Conservation (phyloP, 2,888 invertebrate species). For the Cerastis rubricosa region DNA sequence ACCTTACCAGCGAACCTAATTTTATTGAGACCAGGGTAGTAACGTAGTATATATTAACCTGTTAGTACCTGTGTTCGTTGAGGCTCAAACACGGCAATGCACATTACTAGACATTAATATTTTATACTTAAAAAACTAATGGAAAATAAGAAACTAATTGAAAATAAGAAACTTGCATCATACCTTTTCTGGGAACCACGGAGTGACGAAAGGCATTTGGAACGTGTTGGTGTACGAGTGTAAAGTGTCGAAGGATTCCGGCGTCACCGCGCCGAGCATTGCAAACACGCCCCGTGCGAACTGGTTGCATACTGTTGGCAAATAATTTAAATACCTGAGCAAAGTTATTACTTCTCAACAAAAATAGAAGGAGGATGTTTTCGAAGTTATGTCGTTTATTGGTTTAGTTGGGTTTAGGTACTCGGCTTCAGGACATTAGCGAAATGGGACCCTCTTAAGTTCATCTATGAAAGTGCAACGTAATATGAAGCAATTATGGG, state of each 20-base stretch:
- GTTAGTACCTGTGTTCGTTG: no score
- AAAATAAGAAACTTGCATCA: not conserved
- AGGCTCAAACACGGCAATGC: not conserved
- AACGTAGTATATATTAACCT: not conserved
- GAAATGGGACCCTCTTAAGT: not conserved
- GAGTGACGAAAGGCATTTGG: constrained; percentile 98
- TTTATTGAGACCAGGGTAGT: not conserved
- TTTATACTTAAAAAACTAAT: not conserved
- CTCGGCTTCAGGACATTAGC: not conserved
- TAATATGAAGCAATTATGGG: not conserved
- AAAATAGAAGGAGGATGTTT: not conserved
- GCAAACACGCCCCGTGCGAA: constrained; percentile 97
- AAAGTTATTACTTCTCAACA: not conserved
- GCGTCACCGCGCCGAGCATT: constrained; percentile 97
- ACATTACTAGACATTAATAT: not conserved
- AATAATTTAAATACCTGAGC: constrained; percentile 47
- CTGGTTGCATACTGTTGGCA: constrained; percentile 95
- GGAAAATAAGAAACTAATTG: not conserved
- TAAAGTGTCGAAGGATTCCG: constrained; percentile 98
- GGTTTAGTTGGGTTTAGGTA: not conserved
- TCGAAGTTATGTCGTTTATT: not conserved
- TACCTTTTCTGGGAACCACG: constrained; percentile 98
- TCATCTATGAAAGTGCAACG: not conserved
- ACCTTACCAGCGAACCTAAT: not conserved
- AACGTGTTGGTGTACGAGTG: constrained; percentile 98